Base-by-base conservation (phyloP, 2,888 invertebrate species). In the Epicampocera succincta region DNA sequence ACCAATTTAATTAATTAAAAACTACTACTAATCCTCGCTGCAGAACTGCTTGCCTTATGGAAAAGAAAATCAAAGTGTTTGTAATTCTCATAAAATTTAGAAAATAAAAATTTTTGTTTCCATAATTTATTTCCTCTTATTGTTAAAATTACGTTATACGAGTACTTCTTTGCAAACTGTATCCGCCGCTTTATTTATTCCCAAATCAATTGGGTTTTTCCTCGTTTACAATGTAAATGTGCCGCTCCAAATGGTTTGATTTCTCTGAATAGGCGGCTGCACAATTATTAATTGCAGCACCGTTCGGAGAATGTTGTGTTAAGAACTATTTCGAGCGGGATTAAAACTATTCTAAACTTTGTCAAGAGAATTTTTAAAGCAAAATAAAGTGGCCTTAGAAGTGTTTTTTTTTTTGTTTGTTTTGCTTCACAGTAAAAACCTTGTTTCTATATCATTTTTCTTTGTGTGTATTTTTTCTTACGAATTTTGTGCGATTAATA, bases 31-130 rank as follows among this genome's bases (percentile, higher is more conserved):
- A 72, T 81, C 68, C 81, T 81, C 81, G 81, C 81, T 81, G 81
- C 81, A 81, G 72, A 73, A 77, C 73, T 81, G 82, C 82, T 82
- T 82, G 82, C 82, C 82, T 82, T 82, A 82, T 65, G 42, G 61
- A 78, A 77, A 81, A 77, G 54, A 78, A 81, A 79, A 82, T 78
- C 74, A 82, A 78, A 71, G 74, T 74, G 68, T 74, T 73, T 82
- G 48, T 69, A 71, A 69, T 40, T 68, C 44, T 52, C 61, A 78
- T 33, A 73, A 21, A 19, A 58, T 69, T 66, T 65, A 71, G 63
- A 54, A 63, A 69, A 66, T 58, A 13, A 75, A 46, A 66, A 56
- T 19, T 5, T 12, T 29, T 21, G 17, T 66, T 44, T 42, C 50
- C n/a, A 33, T 61, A 40, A n/a, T 25, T 9, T 44, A 50, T 38